Evolutionary conservation across 2,888 invertebrate genomes (phyloP).

Genomic region (Parasteatoda lunata): DNA sequence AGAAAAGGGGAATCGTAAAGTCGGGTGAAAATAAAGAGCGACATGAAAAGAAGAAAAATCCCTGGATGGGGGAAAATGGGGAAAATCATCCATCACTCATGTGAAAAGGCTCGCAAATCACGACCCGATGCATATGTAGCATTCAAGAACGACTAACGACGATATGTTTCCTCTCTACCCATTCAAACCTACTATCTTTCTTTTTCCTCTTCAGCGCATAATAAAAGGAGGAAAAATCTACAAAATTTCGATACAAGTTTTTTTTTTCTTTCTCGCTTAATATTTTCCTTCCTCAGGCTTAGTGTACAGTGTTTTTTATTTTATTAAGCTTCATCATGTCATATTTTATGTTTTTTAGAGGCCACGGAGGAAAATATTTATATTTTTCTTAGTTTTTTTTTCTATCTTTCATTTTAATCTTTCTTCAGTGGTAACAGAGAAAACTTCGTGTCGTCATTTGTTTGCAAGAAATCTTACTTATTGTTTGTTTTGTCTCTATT

Average conservation of each 20-base stretch:
- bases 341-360: conserved; percentile 21
- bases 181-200: conserved; percentile 22
- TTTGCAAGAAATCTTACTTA: neutral
- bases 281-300: neutral
- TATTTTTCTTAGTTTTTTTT: neutral
- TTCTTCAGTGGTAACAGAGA: conserved; percentile 6
- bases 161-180: conserved; percentile 36
- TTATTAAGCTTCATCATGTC: conserved; percentile 50
- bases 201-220: conserved; percentile 32
- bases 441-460: neutral
- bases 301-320: conserved; percentile 31
- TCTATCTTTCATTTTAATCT: conserved; percentile 11
- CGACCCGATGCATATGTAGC: conserved; percentile 49
- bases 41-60: conserved; percentile 10
- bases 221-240: conserved; percentile 42
- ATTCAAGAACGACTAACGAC: conserved; percentile 37
- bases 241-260: conserved; percentile 40
- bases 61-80: conserved; percentile 12
- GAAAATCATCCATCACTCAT: conserved; percentile 56
- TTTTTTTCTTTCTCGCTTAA: conserved; percentile 5
- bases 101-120: conserved; percentile 41
- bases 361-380: neutral
- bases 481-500: too few species aligned
- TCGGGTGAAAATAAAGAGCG: neutral
- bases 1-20: neutral